phyloP scores from a whole-genome alignment of 1,140 invertebrate genomes.

The Dinothrombium tinctorium region DNA sequence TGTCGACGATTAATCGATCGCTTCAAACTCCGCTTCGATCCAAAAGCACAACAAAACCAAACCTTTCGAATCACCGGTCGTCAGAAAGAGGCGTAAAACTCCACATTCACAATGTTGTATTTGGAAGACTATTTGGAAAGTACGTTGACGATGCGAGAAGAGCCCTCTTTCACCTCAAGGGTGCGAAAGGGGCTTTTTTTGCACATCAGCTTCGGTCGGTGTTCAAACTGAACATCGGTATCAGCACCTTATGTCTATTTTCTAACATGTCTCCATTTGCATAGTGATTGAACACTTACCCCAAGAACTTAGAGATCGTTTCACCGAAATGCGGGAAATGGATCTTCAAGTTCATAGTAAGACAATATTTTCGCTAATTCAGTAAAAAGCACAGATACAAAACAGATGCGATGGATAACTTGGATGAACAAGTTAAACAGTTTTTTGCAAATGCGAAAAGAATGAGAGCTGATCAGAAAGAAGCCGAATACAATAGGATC shows the following conservation, averaged over 20 bases:
- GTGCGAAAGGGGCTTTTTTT: conserved; percentile 3
- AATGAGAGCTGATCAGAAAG: conserved; percentile 49
- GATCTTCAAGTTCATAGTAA: conserved; percentile 85
- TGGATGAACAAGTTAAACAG: conserved; percentile 64
- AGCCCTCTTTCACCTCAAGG: not conserved
- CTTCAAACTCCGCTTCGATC: too few species aligned
- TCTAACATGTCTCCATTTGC: conserved; percentile 26
- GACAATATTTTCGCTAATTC: too few species aligned
- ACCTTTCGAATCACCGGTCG: too few species aligned
- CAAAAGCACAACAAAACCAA: too few species aligned
- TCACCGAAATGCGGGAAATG: conserved; percentile 93
- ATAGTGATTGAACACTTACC: conserved; percentile 97
- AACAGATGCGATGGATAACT: conserved; percentile 77
- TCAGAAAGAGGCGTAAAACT: too few species aligned
- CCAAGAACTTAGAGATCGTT: conserved; percentile 78
- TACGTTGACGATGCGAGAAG: conserved; percentile 30
- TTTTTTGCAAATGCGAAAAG: conserved; percentile 69
- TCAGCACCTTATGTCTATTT: conserved; percentile 5
- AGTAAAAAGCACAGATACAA: too few species aligned
- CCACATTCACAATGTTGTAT: conserved; percentile 85
- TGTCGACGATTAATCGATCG: too few species aligned
- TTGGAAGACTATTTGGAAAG: conserved; percentile 89
- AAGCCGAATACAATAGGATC: conserved; percentile 59
- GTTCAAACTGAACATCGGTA: not conserved
- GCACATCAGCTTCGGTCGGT: not conserved